Evolutionary conservation across 2,797 vertebrate species (phyloP), one percentile per base, ranked within the genome.

Genomic region (Passerculus sandwichensis): DNA sequence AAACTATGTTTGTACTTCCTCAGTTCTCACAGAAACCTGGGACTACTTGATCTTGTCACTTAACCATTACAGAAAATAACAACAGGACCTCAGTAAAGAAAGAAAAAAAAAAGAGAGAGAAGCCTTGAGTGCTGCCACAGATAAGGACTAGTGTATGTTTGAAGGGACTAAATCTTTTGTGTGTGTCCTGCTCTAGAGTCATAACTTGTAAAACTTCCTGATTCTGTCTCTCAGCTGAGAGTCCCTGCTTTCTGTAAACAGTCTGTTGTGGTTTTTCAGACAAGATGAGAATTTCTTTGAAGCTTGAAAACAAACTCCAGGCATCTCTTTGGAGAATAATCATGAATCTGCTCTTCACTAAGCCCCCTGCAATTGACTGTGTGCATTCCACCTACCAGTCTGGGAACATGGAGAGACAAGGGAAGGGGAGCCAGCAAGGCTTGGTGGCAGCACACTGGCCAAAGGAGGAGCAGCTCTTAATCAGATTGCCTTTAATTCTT

Each of bases 251-350:
- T 82, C 74, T 91, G 71, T 86, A 90, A 91, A 93, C 51, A 72
- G 71, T 29, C 26, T 76, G 61, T 26, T 77, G 93, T 44, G 86
- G 56, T 29, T 94, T 96, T 94, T 86, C 83, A 76, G 74, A 75
- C 78, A 79, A 82, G 74, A 89, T 44, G 67, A 70, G 38, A 79
- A 84, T 45, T 67, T 73, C 67, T 95, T 94, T 95, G 77, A 93
- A 92, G 86, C 76, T 64, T 85, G 57, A 71, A 87, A 91, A 94
- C 22, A 64, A 0, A 34, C 32, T 87, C 18, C 57, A 73, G 80
- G 80, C 71, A 90, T 67, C 67, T 89, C 76, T 89, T 90, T 50
- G 60, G 86, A 72, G 64, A 85, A 71, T 61, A 53, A 60, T 42
- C 30, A 26, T 21, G 30, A 87, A 87, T 82, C 64, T 93, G 80